A percentile compares a stretch with the other conserved stretches of the same genome.
Evolutionary conservation across 1,140 invertebrate species (phyloP).

Genomic region (Habropoda laboriosa): DNA sequence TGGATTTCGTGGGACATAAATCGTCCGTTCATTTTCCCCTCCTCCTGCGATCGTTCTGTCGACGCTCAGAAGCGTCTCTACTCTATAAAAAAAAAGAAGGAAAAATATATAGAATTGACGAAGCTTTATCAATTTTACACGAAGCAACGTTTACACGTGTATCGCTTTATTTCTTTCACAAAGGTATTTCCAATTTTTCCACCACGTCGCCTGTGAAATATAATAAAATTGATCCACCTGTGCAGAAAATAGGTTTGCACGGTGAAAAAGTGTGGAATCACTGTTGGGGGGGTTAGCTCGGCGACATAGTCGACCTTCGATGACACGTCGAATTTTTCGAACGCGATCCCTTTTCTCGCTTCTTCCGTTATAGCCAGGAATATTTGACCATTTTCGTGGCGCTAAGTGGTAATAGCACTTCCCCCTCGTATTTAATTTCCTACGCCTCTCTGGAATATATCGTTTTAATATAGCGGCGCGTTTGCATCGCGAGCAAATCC

Average conservation of each 20-base stretch:
- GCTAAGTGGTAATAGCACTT: background rate
- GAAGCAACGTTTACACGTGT: too few relatives aligned
- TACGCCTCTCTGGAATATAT: conserved; percentile 64
- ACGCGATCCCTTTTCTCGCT: background rate
- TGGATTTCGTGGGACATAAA: conserved; percentile 56
- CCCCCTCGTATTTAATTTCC: conserved; percentile 31
- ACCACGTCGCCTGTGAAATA: conserved; percentile 49
- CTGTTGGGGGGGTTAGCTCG: background rate
- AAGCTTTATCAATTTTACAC: too few relatives aligned
- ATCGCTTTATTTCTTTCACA: background rate
- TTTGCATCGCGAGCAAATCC: conserved; percentile 71
- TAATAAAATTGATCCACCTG: conserved; percentile 72
- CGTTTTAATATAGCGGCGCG: conserved; percentile 72
- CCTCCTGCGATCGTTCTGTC: conserved; percentile 6
- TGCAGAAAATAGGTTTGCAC: conserved; percentile 74
- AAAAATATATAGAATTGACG: too few relatives aligned
- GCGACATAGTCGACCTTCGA: background rate
- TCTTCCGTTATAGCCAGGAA: background rate
- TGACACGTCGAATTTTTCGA: conserved; percentile 21
- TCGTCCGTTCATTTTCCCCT: conserved; percentile 22
- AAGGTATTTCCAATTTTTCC: conserved; percentile 44
- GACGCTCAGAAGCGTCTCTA: too few relatives aligned
- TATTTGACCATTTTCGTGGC: background rate
- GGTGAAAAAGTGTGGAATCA: conserved; percentile 24
- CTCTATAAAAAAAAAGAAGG: too few relatives aligned